Base-by-base conservation (phyloP, 1,140 invertebrate genomes). In the Panagrolaimus sp. region DNA sequence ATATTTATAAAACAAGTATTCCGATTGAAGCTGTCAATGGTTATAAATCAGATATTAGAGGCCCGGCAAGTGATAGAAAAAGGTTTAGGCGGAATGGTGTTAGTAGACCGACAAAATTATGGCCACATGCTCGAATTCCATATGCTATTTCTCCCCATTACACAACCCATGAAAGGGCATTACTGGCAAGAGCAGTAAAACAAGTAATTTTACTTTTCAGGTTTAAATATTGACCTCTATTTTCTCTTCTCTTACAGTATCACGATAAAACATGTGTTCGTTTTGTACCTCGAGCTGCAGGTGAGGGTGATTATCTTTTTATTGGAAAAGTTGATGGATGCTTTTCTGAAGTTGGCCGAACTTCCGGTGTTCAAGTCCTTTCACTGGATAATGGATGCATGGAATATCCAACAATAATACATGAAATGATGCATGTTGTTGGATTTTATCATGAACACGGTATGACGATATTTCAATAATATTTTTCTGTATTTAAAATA, bases 261-360 rank as follows among this genome's bases (percentile, higher is more conserved):
- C 81, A 82, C 66, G 80, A 83, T 42, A 77, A 80, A 51, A 83
- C 79, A 8, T 82, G 80, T 61, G 75, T 82, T 43, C 69, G 80
- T 46, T 82, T 82, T 74, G 77, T 82, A 13, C 82, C 80, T 0
- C 42, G 80, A 67, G 43, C 72, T n/a, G 44, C 67, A 9, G 75
- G 74, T 20, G 81, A 82, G 65, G 67, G 71, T 13, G 80, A 82
- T 63, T 82, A 83, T 64, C 66, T 82, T 9, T 83, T 83, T 63
- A 81, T 82, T 70, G 81, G 81, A 46, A 82, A 82, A 69, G 81
- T 83, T 27, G 80, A 82, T 69, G 81, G 80, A 42, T 82, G 80
- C 64, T 82, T 83, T 57, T 82, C 80, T 1, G 81, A 82, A 64
- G 80, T 82, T 57, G 80, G 80, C 2, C 61, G 82, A 47, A 83